Conservation (phyloP, 2,888 invertebrate genomes). For the Actias luna region DNA sequence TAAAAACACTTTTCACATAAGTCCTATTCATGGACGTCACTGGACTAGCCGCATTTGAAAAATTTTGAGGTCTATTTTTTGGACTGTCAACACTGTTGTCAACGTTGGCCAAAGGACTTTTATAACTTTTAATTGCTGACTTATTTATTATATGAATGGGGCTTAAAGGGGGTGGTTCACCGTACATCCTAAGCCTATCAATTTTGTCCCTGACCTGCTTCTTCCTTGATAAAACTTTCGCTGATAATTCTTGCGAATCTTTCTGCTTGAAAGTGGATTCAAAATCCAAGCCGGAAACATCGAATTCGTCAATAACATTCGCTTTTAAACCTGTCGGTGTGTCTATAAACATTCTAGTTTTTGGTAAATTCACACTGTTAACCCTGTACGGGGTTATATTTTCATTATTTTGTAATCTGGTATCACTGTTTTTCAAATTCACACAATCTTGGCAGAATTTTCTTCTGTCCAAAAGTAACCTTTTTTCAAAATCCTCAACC, state of each 20-base stretch:
- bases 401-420: slow-evolving; percentile 41
- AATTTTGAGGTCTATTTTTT: slow-evolving; percentile 32
- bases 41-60: slow-evolving; percentile 43
- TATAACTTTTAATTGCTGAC: slow-evolving; percentile 61
- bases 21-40: slow-evolving; percentile 46
- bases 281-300: slow-evolving; percentile 68
- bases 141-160: slow-evolving; percentile 67
- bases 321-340: slow-evolving; percentile 45
- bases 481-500: slow-evolving; percentile 65
- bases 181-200: slow-evolving; percentile 76
- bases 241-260: slow-evolving; percentile 52
- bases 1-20: slow-evolving; percentile 45
- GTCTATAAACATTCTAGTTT: slow-evolving; percentile 57
- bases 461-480: slow-evolving; percentile 38
- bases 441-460: slow-evolving; percentile 59
- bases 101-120: slow-evolving; percentile 52
- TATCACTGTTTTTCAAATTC: slow-evolving; percentile 52
- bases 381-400: slow-evolving; percentile 64
- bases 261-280: slow-evolving; percentile 67
- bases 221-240: slow-evolving; percentile 52
- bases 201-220: slow-evolving; percentile 65
- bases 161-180: slow-evolving; percentile 80
- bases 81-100: slow-evolving; percentile 38
- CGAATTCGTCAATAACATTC: slow-evolving; percentile 46
- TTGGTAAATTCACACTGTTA: slow-evolving; percentile 50